A percentile compares a stretch with the other conserved stretches of the same genome.
Conservation (phyloP, 2,797 vertebrate genomes). For the Enteromius unitaeniatus region DNA sequence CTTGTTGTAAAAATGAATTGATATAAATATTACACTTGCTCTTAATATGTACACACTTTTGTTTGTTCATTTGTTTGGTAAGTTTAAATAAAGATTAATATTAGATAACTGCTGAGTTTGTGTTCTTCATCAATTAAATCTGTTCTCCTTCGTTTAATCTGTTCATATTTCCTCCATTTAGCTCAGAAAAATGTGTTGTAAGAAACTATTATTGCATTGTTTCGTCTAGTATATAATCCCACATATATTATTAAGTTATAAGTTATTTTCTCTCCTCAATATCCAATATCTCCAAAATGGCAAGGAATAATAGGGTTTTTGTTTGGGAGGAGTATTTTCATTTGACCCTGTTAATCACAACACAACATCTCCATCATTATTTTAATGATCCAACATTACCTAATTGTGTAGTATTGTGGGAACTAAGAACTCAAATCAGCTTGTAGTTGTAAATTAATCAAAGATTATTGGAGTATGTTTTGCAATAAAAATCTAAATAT, state of each 20-base stretch:
- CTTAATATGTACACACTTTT: slow-evolving; percentile 28
- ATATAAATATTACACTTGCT: slow-evolving; percentile 20
- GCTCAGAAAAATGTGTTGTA: neutral
- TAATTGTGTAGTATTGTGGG: neutral
- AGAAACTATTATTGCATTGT: neutral
- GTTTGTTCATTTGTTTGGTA: neutral
- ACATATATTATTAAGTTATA: too few species aligned
- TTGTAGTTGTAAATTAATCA: neutral
- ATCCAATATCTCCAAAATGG: neutral
- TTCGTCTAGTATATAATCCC: neutral
- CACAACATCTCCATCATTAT: neutral
- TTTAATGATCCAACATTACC: neutral
- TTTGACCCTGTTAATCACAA: neutral
- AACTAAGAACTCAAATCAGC: neutral
- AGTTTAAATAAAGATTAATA: slow-evolving; percentile 33
- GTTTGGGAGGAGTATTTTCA: neutral
- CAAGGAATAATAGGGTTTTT: neutral
- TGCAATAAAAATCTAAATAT: neutral
- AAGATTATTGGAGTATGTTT: neutral
- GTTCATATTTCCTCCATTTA: neutral
- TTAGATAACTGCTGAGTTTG: slow-evolving; percentile 9
- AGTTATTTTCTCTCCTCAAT: neutral
- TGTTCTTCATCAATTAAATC: slow-evolving; percentile 6
- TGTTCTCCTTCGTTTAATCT: neutral
- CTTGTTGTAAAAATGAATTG: neutral